Base-by-base conservation (phyloP, 2,888 invertebrate genomes). In the Hoplodrina blanda region DNA sequence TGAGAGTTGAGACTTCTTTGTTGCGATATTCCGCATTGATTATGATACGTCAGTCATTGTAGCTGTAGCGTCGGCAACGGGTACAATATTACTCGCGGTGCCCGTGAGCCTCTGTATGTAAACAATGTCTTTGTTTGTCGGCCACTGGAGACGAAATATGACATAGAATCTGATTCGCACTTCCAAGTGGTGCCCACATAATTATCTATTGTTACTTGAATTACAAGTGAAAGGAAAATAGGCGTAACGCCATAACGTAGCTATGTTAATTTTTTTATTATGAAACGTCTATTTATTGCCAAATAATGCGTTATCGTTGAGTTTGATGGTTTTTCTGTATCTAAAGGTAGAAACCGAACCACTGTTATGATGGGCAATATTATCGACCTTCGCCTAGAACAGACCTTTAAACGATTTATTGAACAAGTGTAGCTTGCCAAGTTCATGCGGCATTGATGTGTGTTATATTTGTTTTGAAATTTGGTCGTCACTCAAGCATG, bases 51-150 rank as follows among this genome's bases (percentile, higher is more conserved):
- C 71, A 82, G 64, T 70, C 69, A 78, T 76, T 76, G 78, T 78
- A 73, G 67, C 56, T 56, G 63, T 64, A 62, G 73, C 80, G 66
- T 68, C 73, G 74, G 74, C 76, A 84, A 77, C 78, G 67, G 77
- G 67, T 69, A 78, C 78, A 76, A 78, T 73, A 78, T 70, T 70
- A 71, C 59, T 76, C 61, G 62, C 64, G 62, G 25, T 73, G 75
- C 69, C 68, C 61, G 75, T 76, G 76, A 76, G 74, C 80, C 78
- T 80, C 76, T 81, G 81, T 77, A 76, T 79, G 85, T 88, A 91
- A 91, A 92, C 92, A 91, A 91, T 82, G 90, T 87, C 93, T 93
- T 93, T 93, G 93, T 94, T 87, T 90, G 87, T 89, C 81, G 85
- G 80, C 70, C 69, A 78, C 61, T 69, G 71, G 73, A 81, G 82